Conservation (phyloP, 2,113 vertebrate species). For the Sarotherodon lohbergeri region DNA sequence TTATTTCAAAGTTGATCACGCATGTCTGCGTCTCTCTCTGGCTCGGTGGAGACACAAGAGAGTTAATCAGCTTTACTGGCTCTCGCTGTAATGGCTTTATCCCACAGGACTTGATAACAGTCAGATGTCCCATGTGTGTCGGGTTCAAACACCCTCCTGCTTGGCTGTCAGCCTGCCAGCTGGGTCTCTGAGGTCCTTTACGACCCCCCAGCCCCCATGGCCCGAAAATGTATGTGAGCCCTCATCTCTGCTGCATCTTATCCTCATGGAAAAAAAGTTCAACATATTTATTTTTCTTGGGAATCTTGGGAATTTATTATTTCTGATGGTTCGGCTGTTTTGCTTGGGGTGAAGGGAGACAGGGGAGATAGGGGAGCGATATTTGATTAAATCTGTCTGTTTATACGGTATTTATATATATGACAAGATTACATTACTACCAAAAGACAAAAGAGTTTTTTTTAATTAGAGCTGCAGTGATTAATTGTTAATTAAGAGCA, state of each 20-base stretch:
- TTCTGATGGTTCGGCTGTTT: background rate
- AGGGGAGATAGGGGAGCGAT: background rate
- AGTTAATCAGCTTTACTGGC: slow-evolving; percentile 65
- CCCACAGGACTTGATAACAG: slow-evolving; percentile 55
- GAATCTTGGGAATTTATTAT: background rate
- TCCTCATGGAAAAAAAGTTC: background rate
- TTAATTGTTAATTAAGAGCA: background rate
- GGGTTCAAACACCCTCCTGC: slow-evolving; percentile 30
- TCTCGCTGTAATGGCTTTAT: slow-evolving; percentile 50
- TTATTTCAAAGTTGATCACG: slow-evolving; percentile 45
- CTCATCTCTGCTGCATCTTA: background rate
- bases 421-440: background rate
- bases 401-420: background rate
- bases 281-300: background rate
- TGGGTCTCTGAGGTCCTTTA: slow-evolving; percentile 38
- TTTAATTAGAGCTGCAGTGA: background rate
- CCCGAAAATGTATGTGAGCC: background rate
- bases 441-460: background rate
- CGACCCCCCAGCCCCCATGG: background rate
- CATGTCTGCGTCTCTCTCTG: background rate
- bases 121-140: slow-evolving; percentile 52
- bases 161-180: slow-evolving; percentile 53
- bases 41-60: slow-evolving; percentile 27
- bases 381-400: background rate
- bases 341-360: background rate